Evolutionary conservation across 2,888 invertebrate species (phyloP).

Genomic region (Graphium colonna): DNA sequence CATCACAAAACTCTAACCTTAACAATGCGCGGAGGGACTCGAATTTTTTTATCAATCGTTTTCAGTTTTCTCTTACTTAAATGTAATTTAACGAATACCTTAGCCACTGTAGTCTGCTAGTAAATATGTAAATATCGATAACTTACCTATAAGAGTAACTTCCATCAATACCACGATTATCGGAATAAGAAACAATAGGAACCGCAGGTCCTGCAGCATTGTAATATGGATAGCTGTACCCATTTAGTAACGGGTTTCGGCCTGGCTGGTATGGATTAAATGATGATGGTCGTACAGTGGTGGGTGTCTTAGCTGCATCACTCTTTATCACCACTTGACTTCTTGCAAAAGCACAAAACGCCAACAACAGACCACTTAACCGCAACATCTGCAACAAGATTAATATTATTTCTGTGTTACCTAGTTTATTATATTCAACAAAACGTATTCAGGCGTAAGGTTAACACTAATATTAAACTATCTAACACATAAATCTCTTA

Average conservation of each 20-base stretch:
- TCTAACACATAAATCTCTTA: too few species aligned
- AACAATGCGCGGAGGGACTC: too few species aligned
- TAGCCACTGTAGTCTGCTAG: too few species aligned
- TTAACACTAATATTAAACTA: too few species aligned
- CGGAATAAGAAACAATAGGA: constrained; percentile 76
- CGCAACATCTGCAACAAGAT: constrained; percentile 39
- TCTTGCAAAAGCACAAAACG: constrained; percentile 18
- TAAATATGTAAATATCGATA: background rate
- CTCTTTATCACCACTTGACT: constrained; percentile 11
- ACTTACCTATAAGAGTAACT: constrained; percentile 54
- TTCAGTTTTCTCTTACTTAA: too few species aligned
- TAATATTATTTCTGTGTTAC: background rate
- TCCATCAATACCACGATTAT: constrained; percentile 80
- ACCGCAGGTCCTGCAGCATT: constrained; percentile 51
- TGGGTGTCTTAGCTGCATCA: constrained; percentile 13
- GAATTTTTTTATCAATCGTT: too few species aligned
- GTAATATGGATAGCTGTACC: constrained; percentile 52
- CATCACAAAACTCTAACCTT: too few species aligned
- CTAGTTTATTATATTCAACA: too few species aligned
- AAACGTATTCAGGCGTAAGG: too few species aligned
- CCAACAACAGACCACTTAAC: constrained; percentile 11
- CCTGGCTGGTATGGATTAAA: constrained; percentile 31
- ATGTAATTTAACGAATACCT: too few species aligned
- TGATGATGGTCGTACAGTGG: constrained; percentile 20
- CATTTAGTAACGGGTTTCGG: constrained; percentile 32